Base-by-base conservation (phyloP, 2,888 invertebrate genomes). In the Mythimna pallens region DNA sequence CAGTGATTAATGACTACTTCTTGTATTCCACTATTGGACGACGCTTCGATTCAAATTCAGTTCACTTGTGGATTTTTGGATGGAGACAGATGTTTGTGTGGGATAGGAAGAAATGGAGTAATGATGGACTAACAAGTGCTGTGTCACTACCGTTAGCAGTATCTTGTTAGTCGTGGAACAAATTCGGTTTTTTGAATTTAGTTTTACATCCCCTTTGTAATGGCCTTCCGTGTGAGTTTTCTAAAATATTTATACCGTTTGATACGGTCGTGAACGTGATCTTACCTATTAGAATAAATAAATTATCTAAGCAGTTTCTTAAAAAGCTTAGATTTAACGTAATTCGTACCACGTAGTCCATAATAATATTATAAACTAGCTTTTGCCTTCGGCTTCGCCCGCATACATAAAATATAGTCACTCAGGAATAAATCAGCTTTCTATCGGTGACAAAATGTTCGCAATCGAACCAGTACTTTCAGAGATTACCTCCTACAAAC, bases 1-100 rank as follows among this genome's bases (percentile, higher is more conserved):
- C 90, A 91, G 92, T 95, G 96, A 96, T 95, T 94, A 95, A 96
- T 95, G 90, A 86, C 85, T 87, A 87, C 88, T 94, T 93, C 93
- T 93, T 94, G 93, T 92, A 92, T 90, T 92, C 88, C 87, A 91
- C 91, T 92, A 92, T 91, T 87, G 88, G 89, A 79, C 71, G 74
- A 75, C 65, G 78, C 84, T 88, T 88, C 86, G 86, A 90, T 88
- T 86, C 83, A 76, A 72, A 70, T 77, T 64, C 78, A 76, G 62
- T 81, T 76, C 70, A 83, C 74, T 81, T 78, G 76, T 68, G 73
- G 59, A 83, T 81, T 83, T 83, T 86, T 83, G 67, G 68, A 59
- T 59, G 70, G 55, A 68, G 65, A 80, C 81, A 83, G 81, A 81
- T 83, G 84, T 70, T 83, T n/a, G 47, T 17, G n/a, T 52, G 34